Evolutionary conservation across 2,797 vertebrate genomes (phyloP), one percentile per base, ranked within the genome.

Genomic region (Coracias cyanogaster): DNA sequence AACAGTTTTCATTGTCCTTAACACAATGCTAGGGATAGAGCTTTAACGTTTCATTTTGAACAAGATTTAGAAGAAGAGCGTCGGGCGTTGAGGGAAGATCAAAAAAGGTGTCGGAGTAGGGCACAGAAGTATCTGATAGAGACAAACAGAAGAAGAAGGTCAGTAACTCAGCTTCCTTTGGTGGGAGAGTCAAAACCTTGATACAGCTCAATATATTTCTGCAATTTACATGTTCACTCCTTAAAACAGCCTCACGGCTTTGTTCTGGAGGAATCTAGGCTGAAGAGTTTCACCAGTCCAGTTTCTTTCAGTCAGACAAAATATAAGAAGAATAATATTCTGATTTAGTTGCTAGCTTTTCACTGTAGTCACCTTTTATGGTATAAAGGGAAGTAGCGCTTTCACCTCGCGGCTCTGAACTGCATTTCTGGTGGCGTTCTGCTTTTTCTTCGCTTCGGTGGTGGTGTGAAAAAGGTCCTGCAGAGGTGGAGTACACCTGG

Each of bases 131-230:
- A 98, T 83, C 98, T 94, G 11, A 69, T 96, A 92, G 99, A 99
- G 96, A 99, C 99, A 95, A 99, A 98, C 90, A 98, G 97, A 86
- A 98, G 99, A 71, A 98, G 98, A 91, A 99, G 98, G 99, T 99
- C 96, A 98, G 98, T 97, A 80, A 61, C 25, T 55, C 20, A 39
- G 10, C 13, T 52, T 79, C 54, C 35, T 62, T 48, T 79, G 55
- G 29, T 54, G 22, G 46, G 58, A 41, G 6, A 19, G 12, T 66
- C n/a, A 70, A 85, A 90, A 41, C 41, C 15, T 65, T 61, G 33
- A 74, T 24, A 54, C 15, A 81, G 48, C 13, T 77, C 22, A 55
- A 19, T 80, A 5, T 71, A 22, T 81, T 77, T 83, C 48, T 62
- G 15, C 7, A 66, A 1, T 61, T 81, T 71, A 15, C 25, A 31